Evolutionary conservation across 2,797 vertebrate genomes (phyloP).

Genomic region (Myiothlypis chrysogaster): DNA sequence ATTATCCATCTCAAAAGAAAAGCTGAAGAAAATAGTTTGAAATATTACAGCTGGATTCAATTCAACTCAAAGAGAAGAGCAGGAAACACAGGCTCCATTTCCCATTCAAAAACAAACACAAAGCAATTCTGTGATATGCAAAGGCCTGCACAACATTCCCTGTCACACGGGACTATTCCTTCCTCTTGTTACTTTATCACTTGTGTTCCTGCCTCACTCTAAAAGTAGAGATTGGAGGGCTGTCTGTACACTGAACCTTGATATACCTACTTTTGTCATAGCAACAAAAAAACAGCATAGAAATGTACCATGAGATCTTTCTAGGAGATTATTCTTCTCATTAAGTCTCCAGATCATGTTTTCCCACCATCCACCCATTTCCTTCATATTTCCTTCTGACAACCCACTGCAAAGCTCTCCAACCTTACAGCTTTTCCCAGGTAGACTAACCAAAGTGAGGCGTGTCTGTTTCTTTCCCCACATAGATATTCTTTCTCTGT

Average conservation of each 20-base stretch:
- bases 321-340: background rate
- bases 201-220: background rate
- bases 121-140: background rate
- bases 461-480: fast-evolving
- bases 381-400: background rate
- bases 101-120: background rate
- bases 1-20: background rate
- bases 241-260: background rate
- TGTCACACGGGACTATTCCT: background rate
- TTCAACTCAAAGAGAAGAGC: background rate
- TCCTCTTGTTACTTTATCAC: background rate
- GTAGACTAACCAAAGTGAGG: background rate
- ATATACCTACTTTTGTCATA: background rate
- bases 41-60: background rate
- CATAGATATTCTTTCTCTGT: background rate
- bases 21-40: background rate
- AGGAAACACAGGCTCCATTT: background rate
- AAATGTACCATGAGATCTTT: background rate
- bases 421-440: background rate
- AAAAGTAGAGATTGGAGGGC: background rate
- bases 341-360: background rate
- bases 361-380: background rate
- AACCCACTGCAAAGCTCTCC: background rate
- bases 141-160: background rate
- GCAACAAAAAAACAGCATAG: background rate